phyloP scores from a whole-genome alignment of 2,797 vertebrate species.

The Sciaenops ocellatus region DNA sequence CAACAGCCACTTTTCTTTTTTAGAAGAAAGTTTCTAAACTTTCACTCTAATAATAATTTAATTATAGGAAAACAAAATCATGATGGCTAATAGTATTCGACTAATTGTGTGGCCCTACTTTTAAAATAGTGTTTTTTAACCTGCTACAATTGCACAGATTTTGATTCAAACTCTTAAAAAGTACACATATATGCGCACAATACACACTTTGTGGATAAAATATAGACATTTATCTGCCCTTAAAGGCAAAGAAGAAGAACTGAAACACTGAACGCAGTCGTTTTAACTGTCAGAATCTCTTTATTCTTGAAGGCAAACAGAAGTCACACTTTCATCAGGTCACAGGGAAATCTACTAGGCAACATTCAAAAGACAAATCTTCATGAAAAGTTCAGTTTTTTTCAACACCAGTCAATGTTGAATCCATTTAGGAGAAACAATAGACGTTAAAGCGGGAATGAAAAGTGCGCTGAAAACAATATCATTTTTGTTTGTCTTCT shows the following conservation, averaged over 20 bases:
- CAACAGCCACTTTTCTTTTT: no score
- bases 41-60: no score
- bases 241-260: background rate
- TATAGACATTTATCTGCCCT: fast-evolving
- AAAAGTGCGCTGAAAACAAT: conserved; percentile 1
- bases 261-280: background rate
- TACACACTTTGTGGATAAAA: background rate
- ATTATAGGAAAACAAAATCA: no score
- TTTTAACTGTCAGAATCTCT: background rate
- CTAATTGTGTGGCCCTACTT: no score
- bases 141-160: background rate
- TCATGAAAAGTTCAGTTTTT: conserved; percentile 12
- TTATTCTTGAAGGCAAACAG: conserved; percentile 16
- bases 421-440: conserved; percentile 27
- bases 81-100: no score
- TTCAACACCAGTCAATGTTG: conserved; percentile 14
- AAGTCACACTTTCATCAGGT: background rate
- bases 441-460: background rate
- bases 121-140: background rate
- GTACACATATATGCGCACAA: no score
- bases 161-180: background rate
- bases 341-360: conserved; percentile 1
- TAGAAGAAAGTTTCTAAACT: no score
- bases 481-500: conserved; percentile 15
- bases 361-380: conserved; percentile 19